Evolutionary conservation across 53 echinoderm and acorn worm species (phyloP).

Genomic region (Hippasteria phrygiana): DNA sequence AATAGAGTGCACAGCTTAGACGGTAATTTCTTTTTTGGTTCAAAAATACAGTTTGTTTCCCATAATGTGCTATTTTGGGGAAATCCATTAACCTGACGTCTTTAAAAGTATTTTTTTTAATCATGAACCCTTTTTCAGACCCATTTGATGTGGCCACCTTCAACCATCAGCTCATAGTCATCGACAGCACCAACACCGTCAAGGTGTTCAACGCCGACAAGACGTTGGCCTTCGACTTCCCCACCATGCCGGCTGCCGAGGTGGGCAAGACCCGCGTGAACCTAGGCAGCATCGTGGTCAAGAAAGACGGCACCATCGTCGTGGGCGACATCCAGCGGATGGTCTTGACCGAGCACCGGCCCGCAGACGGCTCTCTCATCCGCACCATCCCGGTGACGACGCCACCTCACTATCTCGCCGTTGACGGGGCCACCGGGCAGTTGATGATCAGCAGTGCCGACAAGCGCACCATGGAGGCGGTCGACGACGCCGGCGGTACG

Average conservation of each 20-base stretch:
- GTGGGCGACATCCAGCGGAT: slow-evolving; percentile 27
- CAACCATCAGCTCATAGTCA: slow-evolving; percentile 45
- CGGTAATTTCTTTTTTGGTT: too few species aligned
- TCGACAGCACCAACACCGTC: slow-evolving; percentile 45
- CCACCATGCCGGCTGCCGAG: slow-evolving; percentile 29
- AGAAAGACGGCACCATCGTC: slow-evolving; percentile 50
- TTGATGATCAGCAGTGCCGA: slow-evolving; percentile 41
- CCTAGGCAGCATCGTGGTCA: slow-evolving; percentile 31
- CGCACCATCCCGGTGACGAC: slow-evolving; percentile 49
- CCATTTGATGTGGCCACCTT: slow-evolving; percentile 55
- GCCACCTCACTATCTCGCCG: slow-evolving; percentile 52
- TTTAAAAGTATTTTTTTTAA: not conserved
- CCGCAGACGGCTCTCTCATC: slow-evolving; percentile 46
- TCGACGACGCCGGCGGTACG: slow-evolving; percentile 29
- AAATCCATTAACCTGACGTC: too few species aligned
- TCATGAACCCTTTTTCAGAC: not conserved
- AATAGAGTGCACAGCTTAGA: too few species aligned
- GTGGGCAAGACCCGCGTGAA: slow-evolving; percentile 32
- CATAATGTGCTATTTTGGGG: too few species aligned
- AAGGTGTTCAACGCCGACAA: slow-evolving; percentile 38
- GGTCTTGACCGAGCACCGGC: slow-evolving; percentile 53
- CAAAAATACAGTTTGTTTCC: too few species aligned
- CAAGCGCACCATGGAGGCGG: slow-evolving; percentile 12
- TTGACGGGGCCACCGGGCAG: not conserved
- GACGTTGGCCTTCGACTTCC: slow-evolving; percentile 39